A percentile compares a stretch with the other conserved stretches of the same genome.
phyloP scores from a whole-genome alignment of 2,797 vertebrate genomes.

The Poeciliopsis gracilis region DNA sequence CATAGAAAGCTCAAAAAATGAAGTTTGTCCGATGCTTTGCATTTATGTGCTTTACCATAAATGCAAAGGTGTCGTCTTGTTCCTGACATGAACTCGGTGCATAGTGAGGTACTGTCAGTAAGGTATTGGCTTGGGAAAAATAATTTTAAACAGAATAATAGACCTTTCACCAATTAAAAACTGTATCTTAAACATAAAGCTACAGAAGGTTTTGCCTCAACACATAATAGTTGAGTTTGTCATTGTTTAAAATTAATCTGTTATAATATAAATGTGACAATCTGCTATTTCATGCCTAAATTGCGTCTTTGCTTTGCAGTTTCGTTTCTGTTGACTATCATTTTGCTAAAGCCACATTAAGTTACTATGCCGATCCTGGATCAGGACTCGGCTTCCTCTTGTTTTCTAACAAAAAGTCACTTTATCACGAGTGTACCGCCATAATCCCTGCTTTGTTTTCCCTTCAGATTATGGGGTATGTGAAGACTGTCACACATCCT shows the following conservation, averaged over 20 bases:
- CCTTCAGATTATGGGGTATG: conserved; percentile 72
- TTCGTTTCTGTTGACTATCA: neutral
- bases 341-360: neutral
- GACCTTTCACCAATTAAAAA: neutral
- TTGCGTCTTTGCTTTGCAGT: neutral
- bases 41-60: neutral
- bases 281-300: neutral
- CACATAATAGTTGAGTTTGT: neutral
- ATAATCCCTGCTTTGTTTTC: conserved; percentile 10
- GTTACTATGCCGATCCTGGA: neutral
- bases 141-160: neutral
- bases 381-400: neutral
- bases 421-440: neutral
- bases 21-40: conserved; percentile 45
- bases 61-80: neutral
- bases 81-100: neutral
- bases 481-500: conserved; percentile 83
- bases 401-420: neutral
- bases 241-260: neutral
- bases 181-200: neutral
- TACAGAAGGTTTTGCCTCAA: neutral
- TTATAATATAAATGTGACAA: neutral
- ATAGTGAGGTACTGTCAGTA: neutral
- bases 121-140: neutral
- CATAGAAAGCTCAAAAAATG: conserved; percentile 16